Conservation (phyloP, 2,797 vertebrate species). For the Poecilia gillii region DNA sequence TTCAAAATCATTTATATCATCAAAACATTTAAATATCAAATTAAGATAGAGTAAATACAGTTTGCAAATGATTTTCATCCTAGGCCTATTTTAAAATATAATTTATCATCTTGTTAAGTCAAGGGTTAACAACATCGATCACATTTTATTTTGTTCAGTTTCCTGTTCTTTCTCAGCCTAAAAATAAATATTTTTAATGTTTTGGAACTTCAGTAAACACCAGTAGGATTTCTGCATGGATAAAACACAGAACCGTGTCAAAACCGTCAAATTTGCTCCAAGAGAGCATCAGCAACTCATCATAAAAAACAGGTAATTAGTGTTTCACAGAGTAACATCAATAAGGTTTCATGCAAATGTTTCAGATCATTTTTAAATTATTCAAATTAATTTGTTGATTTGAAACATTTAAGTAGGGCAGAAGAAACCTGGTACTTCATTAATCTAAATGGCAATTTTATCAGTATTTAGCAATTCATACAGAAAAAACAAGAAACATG, state of each 20-base stretch:
- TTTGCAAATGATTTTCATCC: neutral
- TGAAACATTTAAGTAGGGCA: neutral
- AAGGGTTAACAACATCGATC: neutral
- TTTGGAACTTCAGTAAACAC: neutral
- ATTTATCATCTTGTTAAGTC: neutral
- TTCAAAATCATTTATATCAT: neutral
- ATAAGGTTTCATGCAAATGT: too few relatives aligned
- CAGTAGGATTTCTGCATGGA: neutral
- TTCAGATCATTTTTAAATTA: neutral
- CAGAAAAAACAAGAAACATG: neutral
- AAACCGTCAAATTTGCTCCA: neutral
- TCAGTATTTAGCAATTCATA: neutral
- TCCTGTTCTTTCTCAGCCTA: neutral
- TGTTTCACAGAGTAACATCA: neutral
- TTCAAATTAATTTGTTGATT: neutral
- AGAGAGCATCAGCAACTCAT: neutral
- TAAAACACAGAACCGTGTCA: neutral
- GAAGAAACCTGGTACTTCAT: neutral
- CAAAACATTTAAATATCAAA: neutral
- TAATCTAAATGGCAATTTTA: neutral
- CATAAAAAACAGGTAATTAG: neutral
- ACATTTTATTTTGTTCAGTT: neutral
- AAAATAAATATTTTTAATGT: neutral
- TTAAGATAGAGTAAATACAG: neutral
- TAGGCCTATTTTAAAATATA: neutral